Evolutionary conservation across 2,888 invertebrate genomes (phyloP), one percentile per base, ranked within the genome.

Genomic region (Tetramorium bicarinatum): DNA sequence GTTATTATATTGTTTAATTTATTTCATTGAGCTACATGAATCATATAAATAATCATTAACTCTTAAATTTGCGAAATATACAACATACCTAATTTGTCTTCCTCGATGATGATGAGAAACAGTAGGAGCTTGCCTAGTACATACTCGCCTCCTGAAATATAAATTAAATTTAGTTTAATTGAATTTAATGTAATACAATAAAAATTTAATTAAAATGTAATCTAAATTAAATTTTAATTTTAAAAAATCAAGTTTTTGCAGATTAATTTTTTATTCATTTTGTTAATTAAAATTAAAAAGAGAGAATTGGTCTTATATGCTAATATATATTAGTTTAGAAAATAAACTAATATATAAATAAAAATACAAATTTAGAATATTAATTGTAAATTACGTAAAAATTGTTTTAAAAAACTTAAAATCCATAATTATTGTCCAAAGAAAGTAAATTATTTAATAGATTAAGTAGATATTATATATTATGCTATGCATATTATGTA

Each of bases 91-190:
- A 61, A 94, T 88, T 87, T 94, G 93, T 54, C 91, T 90, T 49
- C 87, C 92, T 47, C 91, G 92, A 80, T 93, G 93, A 81, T 93
- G 93, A 62, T 91, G 84, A 18, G 88, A 81, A 13, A 90, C 83
- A 3, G 91, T 64, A 34, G 90, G 83, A 15, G 87, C 81, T 77
- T 90, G 91, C 41, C 91, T 89, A 13, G 91, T 89, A 81, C 94
- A 94, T 7, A 94, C 94, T 83, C 94, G 92, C 66, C 94, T 91
- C 64, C 94, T 94, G 87, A 69, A 93, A 92, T 44, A 34, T 4
- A 86, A 88, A 83, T 69, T 44, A 13, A 29, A 29, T 29, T 29
- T 29, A 2, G 29, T 29, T 29, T 29, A 29, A 29, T 29, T 29
- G 2, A 29, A 29, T 2, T 29, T 29, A 29, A 29, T 29, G 29